phyloP scores from a whole-genome alignment of 2,797 vertebrate species.

The Leptodactylus fallax region DNA sequence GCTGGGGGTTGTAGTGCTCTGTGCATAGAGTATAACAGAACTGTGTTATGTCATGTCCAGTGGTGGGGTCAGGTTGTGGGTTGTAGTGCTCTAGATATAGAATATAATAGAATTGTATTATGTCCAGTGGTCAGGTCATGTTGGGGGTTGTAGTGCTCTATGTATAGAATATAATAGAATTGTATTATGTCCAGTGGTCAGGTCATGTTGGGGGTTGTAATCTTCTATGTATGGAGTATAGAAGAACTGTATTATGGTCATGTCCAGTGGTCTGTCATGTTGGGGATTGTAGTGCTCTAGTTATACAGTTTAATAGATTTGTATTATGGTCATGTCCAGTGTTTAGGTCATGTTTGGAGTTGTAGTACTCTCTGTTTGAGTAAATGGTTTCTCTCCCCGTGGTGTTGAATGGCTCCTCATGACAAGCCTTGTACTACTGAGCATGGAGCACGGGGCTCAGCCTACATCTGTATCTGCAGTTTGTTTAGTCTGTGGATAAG shows the following conservation, averaged over 20 bases:
- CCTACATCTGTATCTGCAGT: slow-evolving; percentile 1
- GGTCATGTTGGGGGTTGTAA: background rate
- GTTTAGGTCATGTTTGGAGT: too few relatives aligned
- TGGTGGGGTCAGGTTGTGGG: background rate
- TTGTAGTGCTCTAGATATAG: background rate
- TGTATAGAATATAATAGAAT: background rate
- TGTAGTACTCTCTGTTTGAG: background rate
- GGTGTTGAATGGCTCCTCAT: background rate
- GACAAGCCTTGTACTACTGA: too few relatives aligned
- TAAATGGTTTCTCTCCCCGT: background rate
- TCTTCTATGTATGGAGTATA: too few relatives aligned
- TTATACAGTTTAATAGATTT: too few relatives aligned
- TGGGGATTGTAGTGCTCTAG: too few relatives aligned
- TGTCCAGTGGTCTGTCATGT: background rate
- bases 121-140: background rate
- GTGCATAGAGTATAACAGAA: background rate
- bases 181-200: background rate
- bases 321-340: background rate
- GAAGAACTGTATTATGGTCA: background rate
- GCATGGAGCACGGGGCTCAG: background rate
- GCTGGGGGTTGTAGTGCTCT: background rate
- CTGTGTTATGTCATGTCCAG: background rate
- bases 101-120: background rate
- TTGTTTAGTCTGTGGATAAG: slow-evolving; percentile 49
- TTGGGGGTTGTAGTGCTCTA: background rate